Percentiles rank a stretch among this genome's conserved stretches.
phyloP scores from a whole-genome alignment of 2,113 vertebrate species.

The Xyliphius kryptos region DNA sequence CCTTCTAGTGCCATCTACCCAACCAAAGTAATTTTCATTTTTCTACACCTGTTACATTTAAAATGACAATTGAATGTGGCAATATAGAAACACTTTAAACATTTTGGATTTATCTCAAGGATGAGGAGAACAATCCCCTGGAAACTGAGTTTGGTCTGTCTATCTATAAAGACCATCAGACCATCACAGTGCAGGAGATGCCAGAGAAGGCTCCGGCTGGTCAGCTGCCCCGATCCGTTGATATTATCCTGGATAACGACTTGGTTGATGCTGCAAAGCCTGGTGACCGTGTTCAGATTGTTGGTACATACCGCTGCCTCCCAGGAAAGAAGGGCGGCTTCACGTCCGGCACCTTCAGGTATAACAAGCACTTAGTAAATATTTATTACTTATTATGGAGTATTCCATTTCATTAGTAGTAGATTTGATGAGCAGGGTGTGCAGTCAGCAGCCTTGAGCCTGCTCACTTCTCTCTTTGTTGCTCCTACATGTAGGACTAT shows the following conservation, averaged over 20 bases:
- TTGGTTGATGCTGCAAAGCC: constrained; percentile 88
- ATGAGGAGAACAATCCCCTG: constrained; percentile 94
- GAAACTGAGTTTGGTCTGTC: constrained; percentile 95
- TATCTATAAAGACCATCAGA: constrained; percentile 91
- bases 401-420: no score
- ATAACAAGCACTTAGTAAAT: no score
- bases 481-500: constrained; percentile 72
- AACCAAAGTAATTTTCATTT: constrained; percentile 73
- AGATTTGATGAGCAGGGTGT: no score
- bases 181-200: constrained; percentile 97
- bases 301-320: constrained; percentile 91
- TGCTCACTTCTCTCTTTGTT: neutral
- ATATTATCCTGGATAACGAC: constrained; percentile 90
- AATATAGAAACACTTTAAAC: neutral
- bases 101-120: constrained; percentile 55
- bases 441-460: no score
- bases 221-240: constrained; percentile 93
- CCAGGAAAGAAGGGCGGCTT: constrained; percentile 92
- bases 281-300: constrained; percentile 85
- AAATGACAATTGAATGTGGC: neutral
- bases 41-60: neutral
- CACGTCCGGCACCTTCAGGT: constrained; percentile 95
- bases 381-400: no score
- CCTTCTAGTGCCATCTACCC: constrained; percentile 86
- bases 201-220: constrained; percentile 94